Evolutionary conservation across 2,797 vertebrate genomes (phyloP).

Genomic region (Lates japonicus): DNA sequence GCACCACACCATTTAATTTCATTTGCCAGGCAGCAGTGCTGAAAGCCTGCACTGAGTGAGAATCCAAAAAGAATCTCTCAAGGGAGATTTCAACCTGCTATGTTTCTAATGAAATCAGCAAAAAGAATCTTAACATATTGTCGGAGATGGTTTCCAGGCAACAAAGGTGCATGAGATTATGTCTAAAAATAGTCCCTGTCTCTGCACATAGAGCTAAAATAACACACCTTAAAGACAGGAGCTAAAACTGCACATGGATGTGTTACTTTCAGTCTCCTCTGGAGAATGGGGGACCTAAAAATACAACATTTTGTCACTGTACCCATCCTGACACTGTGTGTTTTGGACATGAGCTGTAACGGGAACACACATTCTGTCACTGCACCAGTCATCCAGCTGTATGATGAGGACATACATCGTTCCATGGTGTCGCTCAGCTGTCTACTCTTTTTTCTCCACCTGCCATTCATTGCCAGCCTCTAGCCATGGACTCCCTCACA

Average conservation of each 20-base stretch:
- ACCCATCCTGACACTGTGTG: conserved; percentile 27
- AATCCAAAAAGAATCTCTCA: conserved; percentile 7
- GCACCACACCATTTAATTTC: conserved; percentile 19
- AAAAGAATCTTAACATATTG: conserved; percentile 45
- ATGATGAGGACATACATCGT: conserved; percentile 52
- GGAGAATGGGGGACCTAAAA: conserved; percentile 51
- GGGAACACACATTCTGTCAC: conserved; percentile 57
- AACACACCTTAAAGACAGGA: conserved; percentile 51
- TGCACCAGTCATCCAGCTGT: conserved; percentile 40
- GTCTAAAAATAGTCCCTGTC: conserved; percentile 77
- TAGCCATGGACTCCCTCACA: conserved; percentile 13
- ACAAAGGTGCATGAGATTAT: conserved; percentile 68
- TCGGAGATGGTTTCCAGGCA: conserved; percentile 78
- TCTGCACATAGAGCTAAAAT: conserved; percentile 62
- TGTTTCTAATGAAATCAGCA: conserved; percentile 54
- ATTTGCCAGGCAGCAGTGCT: conserved; percentile 8
- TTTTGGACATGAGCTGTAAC: conserved; percentile 48
- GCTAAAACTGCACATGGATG: conserved; percentile 52
- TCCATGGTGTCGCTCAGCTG: conserved; percentile 53
- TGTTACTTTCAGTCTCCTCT: conserved; percentile 61
- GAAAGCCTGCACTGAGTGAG: conserved; percentile 1
- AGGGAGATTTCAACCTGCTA: conserved; percentile 34
- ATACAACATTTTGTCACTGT: conserved; percentile 43
- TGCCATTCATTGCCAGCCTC: conserved; percentile 64
- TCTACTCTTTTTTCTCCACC: conserved; percentile 58